These are phyloP conservation scores for Rhombomys opimus DNA, from an alignment of 2,113 vertebrate genomes.

Conservation along the genomic window DNA sequence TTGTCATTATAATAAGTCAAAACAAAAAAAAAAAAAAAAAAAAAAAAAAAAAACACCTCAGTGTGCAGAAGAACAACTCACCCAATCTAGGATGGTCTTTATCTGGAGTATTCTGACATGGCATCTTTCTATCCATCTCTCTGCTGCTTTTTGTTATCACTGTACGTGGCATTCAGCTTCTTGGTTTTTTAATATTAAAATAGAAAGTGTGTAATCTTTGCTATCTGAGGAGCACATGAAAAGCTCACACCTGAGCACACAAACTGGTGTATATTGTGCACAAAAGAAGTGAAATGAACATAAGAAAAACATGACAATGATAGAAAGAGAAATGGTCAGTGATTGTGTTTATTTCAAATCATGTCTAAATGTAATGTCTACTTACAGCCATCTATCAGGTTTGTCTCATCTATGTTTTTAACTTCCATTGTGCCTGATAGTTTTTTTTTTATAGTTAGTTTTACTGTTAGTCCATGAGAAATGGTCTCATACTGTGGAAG, in stretches of 20 bases:
- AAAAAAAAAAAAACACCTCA: background rate
- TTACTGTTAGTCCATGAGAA: constrained; percentile 60
- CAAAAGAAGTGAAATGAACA: background rate
- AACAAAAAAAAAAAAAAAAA: background rate
- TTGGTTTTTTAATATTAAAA: background rate
- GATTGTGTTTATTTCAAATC: background rate
- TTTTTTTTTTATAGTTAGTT: constrained; percentile 42
- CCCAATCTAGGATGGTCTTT: background rate
- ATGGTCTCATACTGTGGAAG: constrained; percentile 6
- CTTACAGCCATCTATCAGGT: background rate
- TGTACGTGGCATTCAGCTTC: background rate
- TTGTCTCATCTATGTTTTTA: background rate
- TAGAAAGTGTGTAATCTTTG: background rate
- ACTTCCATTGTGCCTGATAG: background rate
- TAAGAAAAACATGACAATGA: background rate
- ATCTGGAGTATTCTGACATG: background rate
- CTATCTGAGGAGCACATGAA: background rate
- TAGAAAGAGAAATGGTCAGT: background rate
- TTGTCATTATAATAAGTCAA: background rate
- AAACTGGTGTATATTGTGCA: background rate
- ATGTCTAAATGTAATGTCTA: background rate
- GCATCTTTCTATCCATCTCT: background rate
- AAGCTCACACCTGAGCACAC: background rate
- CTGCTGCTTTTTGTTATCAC: background rate
- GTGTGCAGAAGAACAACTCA: too few relatives aligned